These are phyloP conservation scores for Mystacides longicornis DNA, from an alignment of 2,888 invertebrate genomes.

Conservation along the genomic window DNA sequence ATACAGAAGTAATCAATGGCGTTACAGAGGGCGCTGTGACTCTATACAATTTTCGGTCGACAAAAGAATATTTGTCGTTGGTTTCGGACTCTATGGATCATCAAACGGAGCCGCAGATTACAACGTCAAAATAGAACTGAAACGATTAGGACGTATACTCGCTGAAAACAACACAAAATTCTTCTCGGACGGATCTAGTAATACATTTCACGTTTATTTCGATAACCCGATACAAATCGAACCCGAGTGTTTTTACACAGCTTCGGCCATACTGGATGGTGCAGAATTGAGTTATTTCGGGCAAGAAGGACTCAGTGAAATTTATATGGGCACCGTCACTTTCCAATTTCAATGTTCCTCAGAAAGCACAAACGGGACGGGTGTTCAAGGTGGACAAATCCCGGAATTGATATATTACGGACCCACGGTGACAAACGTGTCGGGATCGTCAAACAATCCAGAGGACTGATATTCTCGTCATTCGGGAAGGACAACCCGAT, in stretches of 20 bases:
- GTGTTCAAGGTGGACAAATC: slow-evolving; percentile 95
- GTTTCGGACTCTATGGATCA: slow-evolving; percentile 92
- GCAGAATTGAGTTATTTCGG: slow-evolving; percentile 94
- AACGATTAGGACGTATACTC: slow-evolving; percentile 77
- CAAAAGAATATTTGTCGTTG: slow-evolving; percentile 90
- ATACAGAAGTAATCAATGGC: slow-evolving; percentile 95
- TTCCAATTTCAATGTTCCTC: slow-evolving; percentile 97
- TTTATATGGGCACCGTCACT: slow-evolving; percentile 85
- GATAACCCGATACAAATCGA: slow-evolving; percentile 78
- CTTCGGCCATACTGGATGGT: slow-evolving; percentile 91
- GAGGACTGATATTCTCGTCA: slow-evolving; percentile 42
- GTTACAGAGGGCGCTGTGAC: slow-evolving; percentile 92
- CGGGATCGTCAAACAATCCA: slow-evolving; percentile 39
- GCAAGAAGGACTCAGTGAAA: slow-evolving; percentile 93
- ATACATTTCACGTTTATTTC: slow-evolving; percentile 86
- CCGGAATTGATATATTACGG: slow-evolving; percentile 95
- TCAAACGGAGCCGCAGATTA: slow-evolving; percentile 95
- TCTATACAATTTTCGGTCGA: slow-evolving; percentile 96
- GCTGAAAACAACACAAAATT: slow-evolving; percentile 91
- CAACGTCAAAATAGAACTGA: slow-evolving; percentile 88
- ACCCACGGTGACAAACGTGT: slow-evolving; percentile 52
- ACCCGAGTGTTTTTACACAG: slow-evolving; percentile 90
- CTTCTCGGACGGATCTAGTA: slow-evolving; percentile 94
- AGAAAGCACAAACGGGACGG: slow-evolving; percentile 95
- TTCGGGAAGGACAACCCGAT: slow-evolving; percentile 2